Evolutionary conservation across 2,797 vertebrate genomes (phyloP).

Genomic region (Margarornis squamiger): DNA sequence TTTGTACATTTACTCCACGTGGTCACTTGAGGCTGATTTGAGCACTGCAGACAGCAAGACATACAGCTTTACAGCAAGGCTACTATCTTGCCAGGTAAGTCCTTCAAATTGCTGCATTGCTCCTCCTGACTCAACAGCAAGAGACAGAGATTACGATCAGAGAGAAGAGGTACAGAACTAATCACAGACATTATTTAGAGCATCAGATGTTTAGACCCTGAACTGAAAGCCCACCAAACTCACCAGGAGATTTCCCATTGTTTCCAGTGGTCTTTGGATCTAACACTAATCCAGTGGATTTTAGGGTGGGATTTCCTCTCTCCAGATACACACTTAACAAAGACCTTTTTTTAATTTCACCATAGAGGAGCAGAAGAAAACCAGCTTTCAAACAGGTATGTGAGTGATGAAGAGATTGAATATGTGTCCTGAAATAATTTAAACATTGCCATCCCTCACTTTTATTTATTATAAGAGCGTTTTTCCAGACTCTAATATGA

Average conservation of each 20-base stretch:
- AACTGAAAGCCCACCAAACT: not conserved
- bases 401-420: not conserved
- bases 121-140: slow-evolving; percentile 22
- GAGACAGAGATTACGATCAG: not conserved
- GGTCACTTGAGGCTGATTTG: not conserved
- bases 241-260: not conserved
- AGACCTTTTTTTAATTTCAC: not conserved
- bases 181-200: slow-evolving; percentile 1
- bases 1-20: not conserved
- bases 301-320: not conserved
- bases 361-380: not conserved
- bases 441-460: not conserved
- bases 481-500: not conserved
- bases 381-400: not conserved
- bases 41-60: not conserved
- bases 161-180: not conserved
- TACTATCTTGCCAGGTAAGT: not conserved
- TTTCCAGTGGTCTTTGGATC: not conserved
- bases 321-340: not conserved
- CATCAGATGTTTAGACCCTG: not conserved
- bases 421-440: not conserved
- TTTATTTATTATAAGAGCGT: not conserved
- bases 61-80: not conserved
- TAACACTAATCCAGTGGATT: not conserved
- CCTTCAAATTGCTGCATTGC: not conserved